Conservation (phyloP, 2,888 invertebrate species). For the Drosophila atripex region DNA sequence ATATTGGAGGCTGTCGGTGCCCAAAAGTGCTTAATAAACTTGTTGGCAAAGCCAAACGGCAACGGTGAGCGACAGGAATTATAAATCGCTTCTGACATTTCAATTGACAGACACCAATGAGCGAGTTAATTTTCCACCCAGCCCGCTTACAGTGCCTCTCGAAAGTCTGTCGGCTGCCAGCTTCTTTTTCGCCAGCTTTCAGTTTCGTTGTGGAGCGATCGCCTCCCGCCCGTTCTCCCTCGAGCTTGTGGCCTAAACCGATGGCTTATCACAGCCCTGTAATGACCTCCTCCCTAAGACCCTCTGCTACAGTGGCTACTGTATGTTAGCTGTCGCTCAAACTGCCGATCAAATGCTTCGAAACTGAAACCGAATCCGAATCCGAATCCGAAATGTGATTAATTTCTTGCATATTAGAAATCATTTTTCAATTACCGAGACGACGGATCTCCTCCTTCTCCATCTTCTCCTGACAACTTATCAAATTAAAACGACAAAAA, state of each 20-base stretch:
- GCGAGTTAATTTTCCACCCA: slow-evolving; percentile 77
- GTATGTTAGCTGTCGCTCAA: slow-evolving; percentile 74
- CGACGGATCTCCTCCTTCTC: slow-evolving; percentile 43
- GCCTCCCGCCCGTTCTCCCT: too few relatives aligned
- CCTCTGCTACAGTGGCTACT: slow-evolving; percentile 47
- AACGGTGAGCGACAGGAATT: slow-evolving; percentile 66
- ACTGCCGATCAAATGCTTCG: slow-evolving; percentile 61
- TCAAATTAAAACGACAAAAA: slow-evolving; percentile 76
- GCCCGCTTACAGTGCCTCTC: neutral
- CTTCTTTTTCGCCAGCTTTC: too few relatives aligned
- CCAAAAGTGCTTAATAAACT: slow-evolving; percentile 73
- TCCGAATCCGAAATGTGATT: slow-evolving; percentile 78
- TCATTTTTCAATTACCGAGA: slow-evolving; percentile 79
- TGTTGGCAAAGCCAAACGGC: slow-evolving; percentile 60
- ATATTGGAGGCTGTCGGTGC: neutral
- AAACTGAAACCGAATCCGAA: too few relatives aligned
- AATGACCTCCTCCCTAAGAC: slow-evolving; percentile 11
- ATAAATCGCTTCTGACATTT: slow-evolving; percentile 81
- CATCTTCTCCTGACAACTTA: slow-evolving; percentile 65
- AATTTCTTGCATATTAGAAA: slow-evolving; percentile 79
- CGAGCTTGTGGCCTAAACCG: too few relatives aligned
- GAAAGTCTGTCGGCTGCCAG: too few relatives aligned
- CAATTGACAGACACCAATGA: slow-evolving; percentile 81
- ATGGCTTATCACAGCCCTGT: too few relatives aligned
- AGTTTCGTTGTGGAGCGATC: too few relatives aligned